Percentiles rank a stretch among this genome's conserved stretches.
Evolutionary conservation across 2,797 vertebrate species (phyloP).

Genomic region (Molossus alvarezi): DNA sequence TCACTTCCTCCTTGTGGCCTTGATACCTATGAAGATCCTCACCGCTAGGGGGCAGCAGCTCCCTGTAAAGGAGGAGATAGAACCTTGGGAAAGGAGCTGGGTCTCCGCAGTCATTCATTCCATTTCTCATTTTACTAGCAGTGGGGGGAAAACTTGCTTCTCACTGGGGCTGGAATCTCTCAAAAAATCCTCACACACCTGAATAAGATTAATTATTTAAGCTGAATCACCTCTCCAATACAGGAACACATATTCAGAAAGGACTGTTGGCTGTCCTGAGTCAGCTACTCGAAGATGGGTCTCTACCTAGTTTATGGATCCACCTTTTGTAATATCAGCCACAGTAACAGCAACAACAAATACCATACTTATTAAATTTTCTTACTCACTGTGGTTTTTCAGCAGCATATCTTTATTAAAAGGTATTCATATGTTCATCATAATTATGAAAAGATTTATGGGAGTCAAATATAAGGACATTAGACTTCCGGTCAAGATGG

Average conservation of each 20-base stretch:
- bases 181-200: background rate
- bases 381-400: background rate
- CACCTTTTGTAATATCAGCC: fast-evolving
- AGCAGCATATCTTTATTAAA: background rate
- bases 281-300: background rate
- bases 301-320: background rate
- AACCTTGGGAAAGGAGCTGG: background rate
- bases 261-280: background rate
- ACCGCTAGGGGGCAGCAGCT: conserved; percentile 31
- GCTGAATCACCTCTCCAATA: background rate
- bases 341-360: background rate
- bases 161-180: background rate
- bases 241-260: background rate
- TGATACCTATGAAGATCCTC: background rate
- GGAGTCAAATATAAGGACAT: conserved; percentile 4
- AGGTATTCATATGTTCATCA: background rate
- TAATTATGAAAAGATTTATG: background rate
- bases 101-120: fast-evolving
- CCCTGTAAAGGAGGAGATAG: background rate
- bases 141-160: background rate
- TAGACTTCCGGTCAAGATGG: no score
- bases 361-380: background rate
- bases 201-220: background rate
- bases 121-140: background rate
- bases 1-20: background rate